Evolutionary conservation across 2,113 vertebrate species (phyloP), one percentile per base, ranked within the genome.

Genomic region (Chaetura pelagica): DNA sequence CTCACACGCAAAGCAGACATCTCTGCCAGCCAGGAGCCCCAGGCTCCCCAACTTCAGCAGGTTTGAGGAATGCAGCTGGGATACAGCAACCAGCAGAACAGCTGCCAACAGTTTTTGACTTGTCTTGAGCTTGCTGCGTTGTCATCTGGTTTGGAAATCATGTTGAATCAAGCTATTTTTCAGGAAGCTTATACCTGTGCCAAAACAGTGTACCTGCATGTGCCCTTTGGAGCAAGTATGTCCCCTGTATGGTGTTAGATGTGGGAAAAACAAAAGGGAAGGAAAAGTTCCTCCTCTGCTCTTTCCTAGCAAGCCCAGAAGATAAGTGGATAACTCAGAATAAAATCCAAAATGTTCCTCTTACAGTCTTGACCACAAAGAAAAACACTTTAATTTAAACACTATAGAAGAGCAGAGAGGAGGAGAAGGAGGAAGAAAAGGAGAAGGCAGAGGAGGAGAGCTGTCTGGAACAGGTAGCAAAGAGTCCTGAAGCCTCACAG

Each of bases 11-110:
- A 29, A 42, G 58, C 35, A 46, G 74, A 35, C 40, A 4, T 17
- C 54, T 51, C 68, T 0, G 0, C 40, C 26, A 72, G 67, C 69
- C 69, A 48, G 46, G 3, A 80, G 27, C 49, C 59, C 0, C 0
- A 18, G 3, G 34, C 44, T 46, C n/a, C n/a, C 38, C 1, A 19
- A 79, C 64, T 32, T 3, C 0, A 0, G 8, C 5, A 0, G 0
- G 0, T 26, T 40, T 1, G 1, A 24, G 48, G 59, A 66, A 19
- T 4, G 48, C 79, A 66, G 42, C 83, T 84, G 85, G 55, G 64
- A 38, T 67, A 48, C 34, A 18, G 9, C 0, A 4, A 38, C 14
- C 10, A 29, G 12, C 44, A n/a, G 59, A 61, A 73, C 0, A 13
- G 34, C 81, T 78, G 84, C 81, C 78, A 90, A 57, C 1, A 2